Percentiles rank a stretch among this genome's conserved stretches.
phyloP scores from a whole-genome alignment of 1,140 invertebrate genomes.

The Chironomus striatipennis region DNA sequence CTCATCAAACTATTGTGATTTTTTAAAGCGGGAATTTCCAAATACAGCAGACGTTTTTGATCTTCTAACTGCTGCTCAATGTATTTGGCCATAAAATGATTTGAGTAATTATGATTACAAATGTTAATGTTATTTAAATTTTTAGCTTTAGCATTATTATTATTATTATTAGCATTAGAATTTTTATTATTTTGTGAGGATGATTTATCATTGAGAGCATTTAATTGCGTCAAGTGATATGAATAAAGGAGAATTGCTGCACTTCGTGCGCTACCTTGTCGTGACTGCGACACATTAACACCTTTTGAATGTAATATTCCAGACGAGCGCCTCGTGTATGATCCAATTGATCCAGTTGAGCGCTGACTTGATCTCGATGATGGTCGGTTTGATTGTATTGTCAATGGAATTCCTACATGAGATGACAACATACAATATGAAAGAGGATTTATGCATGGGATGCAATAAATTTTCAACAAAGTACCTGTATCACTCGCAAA shows the following conservation, averaged over 20 bases:
- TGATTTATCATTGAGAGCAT: constrained; percentile 39
- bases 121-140: no score
- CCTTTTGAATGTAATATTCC: constrained; percentile 48
- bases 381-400: constrained; percentile 52
- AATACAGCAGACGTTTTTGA: constrained; percentile 39
- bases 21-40: constrained; percentile 33
- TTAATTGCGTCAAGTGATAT: constrained; percentile 52
- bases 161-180: constrained; percentile 34
- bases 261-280: constrained; percentile 79
- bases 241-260: constrained; percentile 86
- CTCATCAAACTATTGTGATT: constrained; percentile 20
- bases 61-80: constrained; percentile 41
- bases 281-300: constrained; percentile 59
- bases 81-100: constrained; percentile 36
- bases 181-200: constrained; percentile 28
- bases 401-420: constrained; percentile 48
- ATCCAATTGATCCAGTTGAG: constrained; percentile 52
- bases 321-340: constrained; percentile 44
- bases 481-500: constrained; percentile 72
- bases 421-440: not conserved
- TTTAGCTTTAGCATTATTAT: constrained; percentile 26
- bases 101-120: constrained; percentile 26
- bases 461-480: constrained; percentile 27
- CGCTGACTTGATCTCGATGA: constrained; percentile 60
- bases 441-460: constrained; percentile 12